Percentiles rank a stretch among this genome's conserved stretches.
These are phyloP conservation scores for Sarotherodon lohbergeri DNA, from an alignment of 2,113 vertebrate species.

Conservation along the genomic window DNA sequence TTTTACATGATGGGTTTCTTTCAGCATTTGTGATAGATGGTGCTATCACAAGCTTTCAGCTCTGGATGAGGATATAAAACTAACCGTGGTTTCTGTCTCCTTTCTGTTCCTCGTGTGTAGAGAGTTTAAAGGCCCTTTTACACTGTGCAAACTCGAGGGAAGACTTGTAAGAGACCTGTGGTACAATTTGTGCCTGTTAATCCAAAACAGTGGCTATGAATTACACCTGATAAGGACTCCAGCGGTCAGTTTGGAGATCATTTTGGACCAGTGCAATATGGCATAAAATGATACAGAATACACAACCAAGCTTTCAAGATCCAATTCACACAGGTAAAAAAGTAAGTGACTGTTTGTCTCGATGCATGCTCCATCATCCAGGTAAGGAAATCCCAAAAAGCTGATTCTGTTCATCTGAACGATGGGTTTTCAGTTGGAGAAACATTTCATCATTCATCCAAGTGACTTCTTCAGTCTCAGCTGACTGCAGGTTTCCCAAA, in stretches of 20 bases:
- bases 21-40: not conserved
- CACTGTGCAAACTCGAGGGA: not conserved
- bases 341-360: not conserved
- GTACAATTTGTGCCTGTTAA: not conserved
- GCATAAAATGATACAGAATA: not conserved
- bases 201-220: not conserved
- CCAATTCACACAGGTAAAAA: not conserved
- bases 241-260: not conserved
- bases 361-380: not conserved
- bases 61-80: not conserved
- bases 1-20: not conserved
- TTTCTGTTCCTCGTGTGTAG: not conserved
- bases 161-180: not conserved
- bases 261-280: not conserved
- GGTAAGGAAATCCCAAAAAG: not conserved
- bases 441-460: not conserved
- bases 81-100: not conserved
- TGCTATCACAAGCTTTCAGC: not conserved
- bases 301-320: not conserved
- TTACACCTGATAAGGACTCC: not conserved
- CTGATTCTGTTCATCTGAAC: not conserved
- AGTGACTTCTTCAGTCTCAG: not conserved
- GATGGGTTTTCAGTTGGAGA: rapidly evolving
- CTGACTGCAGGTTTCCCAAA: not conserved
- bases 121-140: not conserved